Evolutionary conservation across 2,113 vertebrate genomes (phyloP), one percentile per base, ranked within the genome.

Genomic region (Epinephelus fuscoguttatus): DNA sequence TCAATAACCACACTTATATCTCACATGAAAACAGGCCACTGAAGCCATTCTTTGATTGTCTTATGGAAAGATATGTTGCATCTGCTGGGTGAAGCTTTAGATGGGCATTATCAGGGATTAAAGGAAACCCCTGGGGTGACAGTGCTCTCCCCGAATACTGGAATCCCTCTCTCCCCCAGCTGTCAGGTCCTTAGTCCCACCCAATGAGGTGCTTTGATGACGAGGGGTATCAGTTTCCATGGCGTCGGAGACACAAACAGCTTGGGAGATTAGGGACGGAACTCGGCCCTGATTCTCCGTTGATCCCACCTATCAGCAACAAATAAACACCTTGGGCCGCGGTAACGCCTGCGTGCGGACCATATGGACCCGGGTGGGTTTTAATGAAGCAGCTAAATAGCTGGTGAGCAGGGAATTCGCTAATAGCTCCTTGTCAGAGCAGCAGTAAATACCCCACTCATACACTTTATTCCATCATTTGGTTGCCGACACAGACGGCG

Each of bases 191-290:
- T 93, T 92, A 90, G 92, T 92, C 91, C 92, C 88, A 91, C 92
- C 94, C 93, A 92, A 92, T 90, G 83, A 91, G 92, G 49, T 74
- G 81, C 94, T 95, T 93, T 94, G 93, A 95, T 94, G 94, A 91
- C 63, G 80, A 80, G 80, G 77, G 84, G 92, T 95, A 95, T 96
- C 94, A 66, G 92, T 94, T 96, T 96, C 94, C 94, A 96, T 94
- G 92, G 94, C 88, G 91, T 91, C 85, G 9, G 77, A 91, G 94
- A 95, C 90, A 94, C 94, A 95, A 96, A 95, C 93, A 94, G 90
- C 78, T 88, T 30, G 81, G 78, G 81, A 93, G 94, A 94, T 95
- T 94, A 95, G 75, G 84, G 78, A 71, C 80, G 83, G 89, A 94
- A 94, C 92, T 81, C 89, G 45, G 92, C 74, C 88, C 92, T 85